Evolutionary conservation across 92 coral and sea anemone genomes (phyloP).

Genomic region (Isaurus tuberculatus): DNA sequence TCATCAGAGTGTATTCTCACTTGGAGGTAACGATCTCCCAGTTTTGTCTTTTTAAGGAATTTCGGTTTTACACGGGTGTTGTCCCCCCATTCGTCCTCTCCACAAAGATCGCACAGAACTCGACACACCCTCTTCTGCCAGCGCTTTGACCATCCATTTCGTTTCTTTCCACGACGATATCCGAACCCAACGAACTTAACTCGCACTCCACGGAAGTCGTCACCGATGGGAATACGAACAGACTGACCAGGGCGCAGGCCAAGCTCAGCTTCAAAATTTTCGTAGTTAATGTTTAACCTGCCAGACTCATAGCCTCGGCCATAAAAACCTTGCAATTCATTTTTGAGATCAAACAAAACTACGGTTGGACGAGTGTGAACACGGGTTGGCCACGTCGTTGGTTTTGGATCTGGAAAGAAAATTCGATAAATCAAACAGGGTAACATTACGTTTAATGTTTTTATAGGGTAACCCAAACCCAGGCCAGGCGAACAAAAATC

Average conservation of each 20-base stretch:
- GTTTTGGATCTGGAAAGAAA: not conserved
- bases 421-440: not conserved
- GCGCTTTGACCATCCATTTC: slow-evolving; percentile 63
- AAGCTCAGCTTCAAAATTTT: slow-evolving; percentile 70
- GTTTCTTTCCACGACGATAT: slow-evolving; percentile 41
- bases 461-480: too few relatives aligned
- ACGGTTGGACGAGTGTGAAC: not conserved
- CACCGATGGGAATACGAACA: slow-evolving; percentile 76
- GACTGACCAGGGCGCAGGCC: slow-evolving; percentile 83
- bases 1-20: slow-evolving; percentile 74
- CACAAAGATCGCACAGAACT: slow-evolving; percentile 76
- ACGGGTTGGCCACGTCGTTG: not conserved
- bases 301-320: slow-evolving; percentile 21
- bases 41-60: slow-evolving; percentile 65
- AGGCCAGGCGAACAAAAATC: too few relatives aligned
- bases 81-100: slow-evolving; percentile 59
- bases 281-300: slow-evolving; percentile 49
- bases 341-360: slow-evolving; percentile 4
- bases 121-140: slow-evolving; percentile 89
- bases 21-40: slow-evolving; percentile 82
- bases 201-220: slow-evolving; percentile 66
- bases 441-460: not conserved
- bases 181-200: slow-evolving; percentile 80
- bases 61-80: slow-evolving; percentile 58
- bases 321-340: not conserved